Base-by-base conservation (phyloP, 1,140 invertebrate species). In the Aleiodes sp. region DNA sequence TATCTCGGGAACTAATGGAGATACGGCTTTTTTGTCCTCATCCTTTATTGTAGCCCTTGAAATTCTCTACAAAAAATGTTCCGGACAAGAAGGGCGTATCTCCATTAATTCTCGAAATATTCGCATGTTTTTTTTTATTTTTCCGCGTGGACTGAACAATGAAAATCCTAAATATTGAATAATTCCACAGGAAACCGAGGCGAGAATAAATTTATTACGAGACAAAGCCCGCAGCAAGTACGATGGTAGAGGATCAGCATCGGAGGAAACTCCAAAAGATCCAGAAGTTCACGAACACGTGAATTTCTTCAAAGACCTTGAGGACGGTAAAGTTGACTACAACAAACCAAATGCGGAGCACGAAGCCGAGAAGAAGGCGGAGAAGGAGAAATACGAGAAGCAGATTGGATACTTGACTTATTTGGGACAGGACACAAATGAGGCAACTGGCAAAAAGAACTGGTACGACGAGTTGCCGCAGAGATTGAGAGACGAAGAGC, bases 311-410 rank as follows among this genome's bases (percentile, higher is more conserved):
- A 86, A 90, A 75, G 94, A 97, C 61, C 82, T 96, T 57, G 96
- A 97, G 86, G 87, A 91, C 72, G 93, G 91, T 2, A 87, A 86
- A 66, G 81, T 88, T 79, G 88, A 88, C 81, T 76, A 86, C 67
- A 88, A 88, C 75, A 88, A 87, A 80, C 82, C 88, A 2, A 99
- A 99, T 85, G 90, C 89, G 76, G 96, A 98, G 71, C 92, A 97
- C 85, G 95, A 98, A 79, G 90, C 90, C 73, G 97, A 99, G 80
- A 91, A 94, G 68, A 97, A 96, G 82, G 91, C 94, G 70, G 96
- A 98, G 82, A 91, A 94, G 83, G 96, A 99, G 83, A 95, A 97
- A 76, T 98, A 97, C 89, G 98, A 99, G 82, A 98, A 98, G 79
- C 94, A 96, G 86, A 97, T 99, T 78, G 98, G 98, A 1, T 94